Evolutionary conservation across 2,113 vertebrate genomes (phyloP), one percentile per base, ranked within the genome.

Genomic region (Ellobius talpinus): DNA sequence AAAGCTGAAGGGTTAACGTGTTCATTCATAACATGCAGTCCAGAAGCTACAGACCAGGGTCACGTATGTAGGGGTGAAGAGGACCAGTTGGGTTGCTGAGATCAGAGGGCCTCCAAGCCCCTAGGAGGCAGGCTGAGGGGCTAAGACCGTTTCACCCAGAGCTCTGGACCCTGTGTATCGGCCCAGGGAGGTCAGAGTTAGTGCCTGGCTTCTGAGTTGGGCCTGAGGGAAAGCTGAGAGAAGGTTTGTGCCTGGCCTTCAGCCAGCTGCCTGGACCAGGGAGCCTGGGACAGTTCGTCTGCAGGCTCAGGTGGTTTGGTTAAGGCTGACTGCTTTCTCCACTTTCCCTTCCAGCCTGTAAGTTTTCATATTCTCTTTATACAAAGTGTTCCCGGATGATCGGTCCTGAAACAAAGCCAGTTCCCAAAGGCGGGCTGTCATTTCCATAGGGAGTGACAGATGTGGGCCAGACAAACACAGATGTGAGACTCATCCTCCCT

Each of bases 291-390:
- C 72, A 23, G 2, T 72, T 33, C 19, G 5, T 70, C 26, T 7
- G 5, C 61, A 89, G 55, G 50, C 33, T 95, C 39, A 58, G 45
- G 31, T 19, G 26, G 47, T 42, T 72, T 85, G 63, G 7, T 58
- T 52, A 96, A 88, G 24, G 76, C 95, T 55, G 66, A 39, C 58
- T 87, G 58, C 85, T 97, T 74, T 47, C 76, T 73, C 55, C 3
- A 14, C 86, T 68, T 90, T 52, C 66, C 36, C 61, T 70, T 78
- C 63, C 1, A 76, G 47, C 63, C 74, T 47, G 0, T 70, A 66
- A 24, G 3, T n/a, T 55, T 89, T 77, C 52, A 7, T 24, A 3
- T 65, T 90, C 66, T 93, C 70, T 92, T 93, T 74, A 61, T 66
- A 95, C 3, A 50, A 65, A 52, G 9, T 47, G 3, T 82, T 88